Percentiles rank a stretch among this genome's conserved stretches.
phyloP scores from a whole-genome alignment of 1,140 invertebrate species.

The Penaeus japonicus region DNA sequence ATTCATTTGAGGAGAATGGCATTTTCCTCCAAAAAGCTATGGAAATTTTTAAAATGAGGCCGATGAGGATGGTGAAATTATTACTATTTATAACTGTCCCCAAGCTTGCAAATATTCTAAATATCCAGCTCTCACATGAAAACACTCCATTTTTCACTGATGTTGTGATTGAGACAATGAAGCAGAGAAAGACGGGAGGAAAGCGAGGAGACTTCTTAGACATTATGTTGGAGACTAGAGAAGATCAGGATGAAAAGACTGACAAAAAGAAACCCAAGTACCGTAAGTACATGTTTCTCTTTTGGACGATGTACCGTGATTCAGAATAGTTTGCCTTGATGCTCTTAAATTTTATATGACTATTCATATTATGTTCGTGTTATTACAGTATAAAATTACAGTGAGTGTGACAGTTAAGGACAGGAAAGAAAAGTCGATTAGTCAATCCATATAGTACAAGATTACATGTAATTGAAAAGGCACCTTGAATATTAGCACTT shows the following conservation, averaged over 20 bases:
- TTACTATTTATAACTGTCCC: slow-evolving; percentile 1
- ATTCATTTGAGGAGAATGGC: slow-evolving; percentile 51
- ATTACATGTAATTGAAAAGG: not conserved
- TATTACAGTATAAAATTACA: not conserved
- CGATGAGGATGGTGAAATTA: not conserved
- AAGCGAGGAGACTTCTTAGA: slow-evolving; percentile 64
- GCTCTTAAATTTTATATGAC: not conserved
- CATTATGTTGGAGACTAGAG: slow-evolving; percentile 64
- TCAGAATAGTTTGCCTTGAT: not conserved
- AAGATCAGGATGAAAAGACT: slow-evolving; percentile 58
- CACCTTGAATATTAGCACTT: not conserved
- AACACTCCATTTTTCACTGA: slow-evolving; percentile 36
- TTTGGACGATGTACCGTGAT: not conserved
- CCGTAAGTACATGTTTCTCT: slow-evolving; percentile 20
- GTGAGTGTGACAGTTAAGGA: not conserved
- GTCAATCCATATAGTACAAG: too few species aligned
- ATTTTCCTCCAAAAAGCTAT: slow-evolving; percentile 53
- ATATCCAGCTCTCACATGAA: not conserved
- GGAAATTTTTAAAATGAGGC: not conserved
- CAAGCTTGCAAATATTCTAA: slow-evolving; percentile 11
- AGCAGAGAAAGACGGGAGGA: slow-evolving; percentile 17
- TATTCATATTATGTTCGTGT: not conserved
- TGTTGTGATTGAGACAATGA: slow-evolving; percentile 41
- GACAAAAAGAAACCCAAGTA: slow-evolving; percentile 17
- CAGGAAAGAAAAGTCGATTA: not conserved